Evolutionary conservation across 2,113 vertebrate genomes (phyloP).

Genomic region (Daphoenositta chrysoptera): DNA sequence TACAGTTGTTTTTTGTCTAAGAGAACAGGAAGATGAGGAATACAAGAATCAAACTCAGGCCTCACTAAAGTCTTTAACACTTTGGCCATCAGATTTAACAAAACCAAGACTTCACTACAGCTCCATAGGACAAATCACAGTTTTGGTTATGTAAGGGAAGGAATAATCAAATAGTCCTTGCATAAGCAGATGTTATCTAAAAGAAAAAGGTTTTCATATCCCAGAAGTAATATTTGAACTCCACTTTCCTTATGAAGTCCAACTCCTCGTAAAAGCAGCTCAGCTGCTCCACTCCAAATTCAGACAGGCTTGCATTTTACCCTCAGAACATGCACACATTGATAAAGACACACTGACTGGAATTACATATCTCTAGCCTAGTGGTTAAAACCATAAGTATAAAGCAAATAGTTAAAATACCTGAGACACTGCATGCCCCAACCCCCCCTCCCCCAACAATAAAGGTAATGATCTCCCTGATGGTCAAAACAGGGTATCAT

Average conservation of each 20-base stretch:
- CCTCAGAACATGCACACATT: not conserved
- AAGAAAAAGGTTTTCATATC: not conserved
- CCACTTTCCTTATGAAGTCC: not conserved
- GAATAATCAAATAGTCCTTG: not conserved
- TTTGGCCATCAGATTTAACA: not conserved
- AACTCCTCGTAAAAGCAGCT: not conserved
- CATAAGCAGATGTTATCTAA: not conserved
- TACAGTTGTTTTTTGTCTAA: not conserved
- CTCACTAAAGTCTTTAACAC: not conserved
- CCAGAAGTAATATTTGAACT: not conserved
- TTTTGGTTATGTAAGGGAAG: not conserved
- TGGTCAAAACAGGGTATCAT: not conserved
- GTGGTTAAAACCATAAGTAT: not conserved
- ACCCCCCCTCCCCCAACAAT: too few species aligned
- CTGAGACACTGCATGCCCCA: not conserved
- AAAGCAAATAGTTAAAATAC: not conserved
- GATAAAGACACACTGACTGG: not conserved
- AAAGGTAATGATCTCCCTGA: not conserved
- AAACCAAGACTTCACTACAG: not conserved
- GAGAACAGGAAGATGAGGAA: not conserved
- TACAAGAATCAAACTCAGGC: not conserved
- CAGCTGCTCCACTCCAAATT: not conserved
- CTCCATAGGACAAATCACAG: not conserved
- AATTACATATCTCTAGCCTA: not conserved
- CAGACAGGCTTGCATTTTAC: not conserved